Percentiles rank a stretch among this genome's conserved stretches.
Evolutionary conservation across 1,140 invertebrate genomes (phyloP).

Genomic region (Tetraneura akinire): DNA sequence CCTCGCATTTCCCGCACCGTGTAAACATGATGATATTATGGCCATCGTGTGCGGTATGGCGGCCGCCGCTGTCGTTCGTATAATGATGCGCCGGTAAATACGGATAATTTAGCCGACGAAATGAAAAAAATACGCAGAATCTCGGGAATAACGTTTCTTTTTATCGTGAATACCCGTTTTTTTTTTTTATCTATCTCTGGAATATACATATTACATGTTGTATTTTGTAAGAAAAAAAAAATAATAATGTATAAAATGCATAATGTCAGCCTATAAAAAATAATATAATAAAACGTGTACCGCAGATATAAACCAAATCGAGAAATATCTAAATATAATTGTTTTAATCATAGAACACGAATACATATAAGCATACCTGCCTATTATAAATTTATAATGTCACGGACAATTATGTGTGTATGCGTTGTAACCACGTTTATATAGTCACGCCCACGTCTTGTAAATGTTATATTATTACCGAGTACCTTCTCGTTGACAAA

Average conservation of each 20-base stretch:
- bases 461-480: not conserved
- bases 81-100: not conserved
- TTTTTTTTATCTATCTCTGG: too few relatives aligned
- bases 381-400: not conserved
- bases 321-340: not conserved
- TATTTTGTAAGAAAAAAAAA: too few relatives aligned
- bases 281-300: too few relatives aligned
- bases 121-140: constrained; percentile 8
- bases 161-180: constrained; percentile 22
- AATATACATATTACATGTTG: too few relatives aligned
- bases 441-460: not conserved
- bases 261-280: too few relatives aligned
- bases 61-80: not conserved
- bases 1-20: not conserved
- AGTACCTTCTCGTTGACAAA: not conserved
- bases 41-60: constrained; percentile 12
- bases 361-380: not conserved
- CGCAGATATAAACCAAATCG: not conserved
- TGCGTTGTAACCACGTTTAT: not conserved
- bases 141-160: constrained; percentile 18
- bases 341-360: not conserved
- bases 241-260: too few relatives aligned
- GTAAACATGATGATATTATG: not conserved
- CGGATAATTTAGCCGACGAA: constrained; percentile 30
- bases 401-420: not conserved